Base-by-base conservation (phyloP, 2,113 vertebrate species). In the Rhynchopsitta pachyrhyncha region DNA sequence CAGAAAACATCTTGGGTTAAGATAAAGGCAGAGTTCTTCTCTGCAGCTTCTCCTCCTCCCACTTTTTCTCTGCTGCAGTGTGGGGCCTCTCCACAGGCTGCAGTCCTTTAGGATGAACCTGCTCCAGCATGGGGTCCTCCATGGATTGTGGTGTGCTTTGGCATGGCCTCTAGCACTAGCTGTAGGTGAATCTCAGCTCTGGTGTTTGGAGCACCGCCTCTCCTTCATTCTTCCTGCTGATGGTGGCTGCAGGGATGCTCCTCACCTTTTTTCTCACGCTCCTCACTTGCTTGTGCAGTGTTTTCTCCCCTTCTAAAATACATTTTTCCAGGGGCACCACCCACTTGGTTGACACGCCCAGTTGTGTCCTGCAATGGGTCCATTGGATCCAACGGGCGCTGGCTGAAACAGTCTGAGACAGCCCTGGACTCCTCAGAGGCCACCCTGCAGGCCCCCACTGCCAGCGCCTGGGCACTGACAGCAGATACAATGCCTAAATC, bases 321-420 rank as follows among this genome's bases (percentile, higher is more conserved):
- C 23, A 5, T 67, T 71, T 70, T 69, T 20, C 15, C 27, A 52
- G 41, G 47, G 27, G 20, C 14, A 71, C 3, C 44, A n/a, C 13
- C 3, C 10, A 5, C 11, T 52, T 66, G 29, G 5, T 8, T 62
- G 60, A 19, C 3, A 37, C 27, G 33, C 9, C 64, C 35, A 41
- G 11, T 4, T 37, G 13, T 44, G 49, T 37, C 35, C 29, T 28
- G 44, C 8, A 3, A 4, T 46, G 33, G 2, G 4, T 55, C 35
- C 7, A 1, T 0, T 35, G 39, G 25, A 82, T 6, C 11, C 13
- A 3, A 2, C 17, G n/a, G 52, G 35, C 33, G 52, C 16, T 7
- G 2, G 5, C 14, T 71, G 57, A n/a, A 59, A 59, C 13, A 22
- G 55, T n/a, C 55, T n/a, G 33, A 23, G 57, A 16, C 57, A 59